phyloP scores from a whole-genome alignment of 1,140 invertebrate genomes.

The Drosophila nigromelanica region DNA sequence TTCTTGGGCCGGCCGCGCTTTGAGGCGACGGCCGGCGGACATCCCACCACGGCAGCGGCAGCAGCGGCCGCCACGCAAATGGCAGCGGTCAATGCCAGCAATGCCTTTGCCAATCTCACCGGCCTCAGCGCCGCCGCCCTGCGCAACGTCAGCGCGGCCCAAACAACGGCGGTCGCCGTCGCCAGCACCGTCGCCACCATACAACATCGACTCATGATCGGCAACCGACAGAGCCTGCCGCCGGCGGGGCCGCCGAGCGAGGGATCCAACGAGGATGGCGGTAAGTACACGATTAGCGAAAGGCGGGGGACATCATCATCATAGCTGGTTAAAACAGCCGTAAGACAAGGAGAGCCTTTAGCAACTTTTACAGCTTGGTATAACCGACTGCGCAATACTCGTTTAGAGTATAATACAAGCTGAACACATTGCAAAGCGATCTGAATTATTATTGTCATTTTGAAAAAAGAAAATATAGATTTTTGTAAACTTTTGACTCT shows the following conservation, averaged over 20 bases:
- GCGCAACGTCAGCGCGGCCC: slow-evolving; percentile 75
- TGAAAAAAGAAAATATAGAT: too few relatives aligned
- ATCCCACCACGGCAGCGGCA: slow-evolving; percentile 60
- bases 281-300: slow-evolving; percentile 56
- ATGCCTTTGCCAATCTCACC: slow-evolving; percentile 82
- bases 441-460: too few relatives aligned
- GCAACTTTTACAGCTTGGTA: too few relatives aligned
- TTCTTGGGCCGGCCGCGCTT: slow-evolving; percentile 77
- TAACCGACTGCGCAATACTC: too few relatives aligned
- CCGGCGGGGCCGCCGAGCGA: slow-evolving; percentile 85
- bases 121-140: slow-evolving; percentile 79
- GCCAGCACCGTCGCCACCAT: slow-evolving; percentile 78
- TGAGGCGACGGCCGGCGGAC: slow-evolving; percentile 56
- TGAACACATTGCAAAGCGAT: too few relatives aligned
- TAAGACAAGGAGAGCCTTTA: too few relatives aligned
- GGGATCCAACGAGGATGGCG: slow-evolving; percentile 86
- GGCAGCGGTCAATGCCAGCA: slow-evolving; percentile 79
- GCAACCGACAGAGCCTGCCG: slow-evolving; percentile 77
- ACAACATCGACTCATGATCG: slow-evolving; percentile 80
- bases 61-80: slow-evolving; percentile 75
- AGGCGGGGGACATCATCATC: too few relatives aligned
- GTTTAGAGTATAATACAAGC: too few relatives aligned
- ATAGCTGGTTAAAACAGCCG: too few relatives aligned
- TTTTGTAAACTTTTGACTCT: too few relatives aligned
- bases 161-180: slow-evolving; percentile 78